Percentiles rank a stretch among this genome's conserved stretches.
Evolutionary conservation across 2,888 invertebrate species (phyloP).

Genomic region (Cantharis rufa): DNA sequence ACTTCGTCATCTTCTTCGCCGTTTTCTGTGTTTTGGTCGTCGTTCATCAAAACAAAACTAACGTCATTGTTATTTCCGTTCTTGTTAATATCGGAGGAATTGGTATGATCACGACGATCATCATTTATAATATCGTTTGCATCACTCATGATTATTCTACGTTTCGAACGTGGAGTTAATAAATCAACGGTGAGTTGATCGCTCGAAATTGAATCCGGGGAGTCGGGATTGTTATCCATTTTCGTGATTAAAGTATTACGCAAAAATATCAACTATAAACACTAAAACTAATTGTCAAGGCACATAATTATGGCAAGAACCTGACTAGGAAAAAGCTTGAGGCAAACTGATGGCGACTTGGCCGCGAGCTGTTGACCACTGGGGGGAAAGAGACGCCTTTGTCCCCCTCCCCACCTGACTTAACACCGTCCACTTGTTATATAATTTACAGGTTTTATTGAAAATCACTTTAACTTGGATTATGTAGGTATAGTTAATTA

Average conservation of each 20-base stretch:
- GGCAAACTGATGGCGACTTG: conserved; percentile 53
- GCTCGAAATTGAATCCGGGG: conserved; percentile 54
- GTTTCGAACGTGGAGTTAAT: conserved; percentile 50
- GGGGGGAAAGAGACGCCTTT: conserved; percentile 41
- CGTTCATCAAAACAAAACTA: conserved; percentile 57
- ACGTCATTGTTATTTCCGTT: conserved; percentile 55
- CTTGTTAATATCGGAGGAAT: conserved; percentile 46
- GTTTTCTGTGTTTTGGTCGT: conserved; percentile 46
- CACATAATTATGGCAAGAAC: conserved; percentile 46
- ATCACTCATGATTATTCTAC: conserved; percentile 42
- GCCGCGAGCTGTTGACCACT: conserved; percentile 53
- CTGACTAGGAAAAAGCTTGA: conserved; percentile 52
- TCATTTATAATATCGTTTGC: conserved; percentile 22
- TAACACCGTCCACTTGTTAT: conserved; percentile 47
- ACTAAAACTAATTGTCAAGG: conserved; percentile 40
- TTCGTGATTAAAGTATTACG: conserved; percentile 6
- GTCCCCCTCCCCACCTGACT: conserved; percentile 44
- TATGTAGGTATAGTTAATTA: background rate
- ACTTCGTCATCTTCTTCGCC: conserved; percentile 52
- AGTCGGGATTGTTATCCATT: conserved; percentile 54
- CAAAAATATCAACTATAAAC: conserved; percentile 13
- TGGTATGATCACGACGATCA: conserved; percentile 31
- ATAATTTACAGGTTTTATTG: conserved; percentile 45
- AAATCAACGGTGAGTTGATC: conserved; percentile 54
- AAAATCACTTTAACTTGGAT: conserved; percentile 20